Evolutionary conservation across 92 coral and sea anemone genomes (phyloP).

Genomic region (Plumapathes pennacea): DNA sequence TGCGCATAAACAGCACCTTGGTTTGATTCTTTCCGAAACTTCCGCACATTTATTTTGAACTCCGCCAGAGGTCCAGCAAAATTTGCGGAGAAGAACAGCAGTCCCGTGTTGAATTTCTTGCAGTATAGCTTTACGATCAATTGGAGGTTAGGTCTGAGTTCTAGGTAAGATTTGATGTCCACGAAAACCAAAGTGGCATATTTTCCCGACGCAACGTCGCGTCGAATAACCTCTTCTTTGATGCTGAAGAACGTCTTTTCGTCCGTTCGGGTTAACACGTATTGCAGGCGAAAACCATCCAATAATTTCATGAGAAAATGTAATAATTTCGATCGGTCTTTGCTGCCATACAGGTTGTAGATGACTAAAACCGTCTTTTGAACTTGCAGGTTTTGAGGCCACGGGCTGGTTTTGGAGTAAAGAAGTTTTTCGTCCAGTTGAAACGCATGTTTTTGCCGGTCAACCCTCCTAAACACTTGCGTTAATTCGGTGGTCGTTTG

Average conservation of each 20-base stretch:
- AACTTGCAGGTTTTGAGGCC: too few relatives aligned
- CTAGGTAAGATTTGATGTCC: constrained; percentile 77
- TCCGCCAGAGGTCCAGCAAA: constrained; percentile 73
- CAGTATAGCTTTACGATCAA: constrained; percentile 70
- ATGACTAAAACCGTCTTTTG: constrained; percentile 70
- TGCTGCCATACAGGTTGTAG: constrained; percentile 49
- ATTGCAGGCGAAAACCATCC: constrained; percentile 81
- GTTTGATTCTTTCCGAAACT: constrained; percentile 68
- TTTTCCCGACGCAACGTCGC: constrained; percentile 51
- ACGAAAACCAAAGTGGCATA: constrained; percentile 80
- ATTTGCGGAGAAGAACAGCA: constrained; percentile 75
- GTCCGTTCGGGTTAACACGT: constrained; percentile 68
- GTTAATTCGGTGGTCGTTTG: constrained; percentile 44
- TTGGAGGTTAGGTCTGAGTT: constrained; percentile 72
- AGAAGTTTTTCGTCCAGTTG: not conserved
- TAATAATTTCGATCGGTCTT: constrained; percentile 80
- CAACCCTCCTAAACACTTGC: constrained; percentile 8
- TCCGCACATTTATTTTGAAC: constrained; percentile 63
- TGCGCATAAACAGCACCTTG: constrained; percentile 38
- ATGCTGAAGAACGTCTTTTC: constrained; percentile 70
- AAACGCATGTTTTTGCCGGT: not conserved
- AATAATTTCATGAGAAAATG: constrained; percentile 75
- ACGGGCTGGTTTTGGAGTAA: too few relatives aligned
- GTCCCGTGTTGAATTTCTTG: constrained; percentile 77
- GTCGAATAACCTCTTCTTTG: constrained; percentile 48